phyloP scores from a whole-genome alignment of 2,797 vertebrate species.

The Typhlichthys eigenmanni region DNA sequence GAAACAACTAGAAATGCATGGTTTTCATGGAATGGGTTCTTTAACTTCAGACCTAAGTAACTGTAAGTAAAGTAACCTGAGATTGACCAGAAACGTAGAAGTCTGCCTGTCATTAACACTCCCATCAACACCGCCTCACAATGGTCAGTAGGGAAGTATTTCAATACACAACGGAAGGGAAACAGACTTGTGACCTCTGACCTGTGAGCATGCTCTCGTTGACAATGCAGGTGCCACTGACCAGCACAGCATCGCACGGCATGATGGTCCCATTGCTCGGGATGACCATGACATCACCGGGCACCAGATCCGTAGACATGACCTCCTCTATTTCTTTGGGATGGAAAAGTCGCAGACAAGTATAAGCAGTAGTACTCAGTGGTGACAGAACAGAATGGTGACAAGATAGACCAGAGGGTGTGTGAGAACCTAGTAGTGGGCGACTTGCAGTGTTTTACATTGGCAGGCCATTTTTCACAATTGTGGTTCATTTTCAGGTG shows the following conservation, averaged over 20 bases:
- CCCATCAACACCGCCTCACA: background rate
- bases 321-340: constrained; percentile 88
- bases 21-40: no score
- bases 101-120: background rate
- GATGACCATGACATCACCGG: constrained; percentile 92
- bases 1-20: no score
- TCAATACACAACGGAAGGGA: background rate
- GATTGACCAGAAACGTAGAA: background rate
- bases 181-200: constrained; percentile 53
- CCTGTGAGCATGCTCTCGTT: constrained; percentile 99
- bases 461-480: constrained; percentile 27
- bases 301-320: constrained; percentile 94
- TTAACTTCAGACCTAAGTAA: no score
- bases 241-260: constrained; percentile 94
- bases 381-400: background rate
- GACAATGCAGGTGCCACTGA: constrained; percentile 97
- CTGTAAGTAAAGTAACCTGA: background rate
- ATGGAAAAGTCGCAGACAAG: background rate
- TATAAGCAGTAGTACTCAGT: background rate
- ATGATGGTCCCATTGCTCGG: constrained; percentile 95
- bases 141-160: background rate
- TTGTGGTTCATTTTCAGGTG: no score
- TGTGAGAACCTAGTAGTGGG: constrained; percentile 20
- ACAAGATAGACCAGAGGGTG: background rate
- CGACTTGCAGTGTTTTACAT: constrained; percentile 32